Evolutionary conservation across 2,113 vertebrate genomes (phyloP), one percentile per base, ranked within the genome.

Genomic region (Mormoops blainvillei): DNA sequence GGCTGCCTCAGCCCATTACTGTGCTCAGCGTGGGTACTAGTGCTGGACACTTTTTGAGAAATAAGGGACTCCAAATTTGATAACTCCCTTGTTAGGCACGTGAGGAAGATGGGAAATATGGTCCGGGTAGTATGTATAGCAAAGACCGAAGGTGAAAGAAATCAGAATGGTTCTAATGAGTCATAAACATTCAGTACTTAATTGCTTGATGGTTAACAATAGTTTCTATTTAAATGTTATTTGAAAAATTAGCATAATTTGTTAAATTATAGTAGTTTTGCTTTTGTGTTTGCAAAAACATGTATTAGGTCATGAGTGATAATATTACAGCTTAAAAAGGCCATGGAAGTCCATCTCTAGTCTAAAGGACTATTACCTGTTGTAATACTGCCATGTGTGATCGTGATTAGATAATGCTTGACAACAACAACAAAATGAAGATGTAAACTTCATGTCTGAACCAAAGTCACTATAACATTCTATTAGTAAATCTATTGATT

Each of bases 1-100:
- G 1, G 10, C 19, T 48, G 5, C 1, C 10, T 28, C n/a, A 83
- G 38, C 0, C 22, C n/a, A 22, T 31, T 45, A 31, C 52, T 63
- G 36, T 54, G 14, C 50, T 41, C 9, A 19, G 3, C 15, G 4
- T 43, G 6, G 3, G 2, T 4, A 13, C n/a, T n/a, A 31, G 9
- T 20, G 7, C 1, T 43, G 18, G 9, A 13, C 52, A 1, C 9
- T 63, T 86, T 19, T 43, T 92, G 31, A 5, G 45, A 52, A 36
- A 15, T 16, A 76, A 31, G 5, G 16, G 26, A 73, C 14, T 89
- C n/a, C 22, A 65, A 76, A 26, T 7, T 80, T 33, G 20, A 22
- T 58, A 22, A 38, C 7, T 76, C 36, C 7, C 24, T 38, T 52
- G 4, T 68, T 58, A 43, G 3, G 13, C 48, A 48, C 13, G 11